Base-by-base conservation (phyloP, 2,888 invertebrate species). In the Eurytoma californica region DNA sequence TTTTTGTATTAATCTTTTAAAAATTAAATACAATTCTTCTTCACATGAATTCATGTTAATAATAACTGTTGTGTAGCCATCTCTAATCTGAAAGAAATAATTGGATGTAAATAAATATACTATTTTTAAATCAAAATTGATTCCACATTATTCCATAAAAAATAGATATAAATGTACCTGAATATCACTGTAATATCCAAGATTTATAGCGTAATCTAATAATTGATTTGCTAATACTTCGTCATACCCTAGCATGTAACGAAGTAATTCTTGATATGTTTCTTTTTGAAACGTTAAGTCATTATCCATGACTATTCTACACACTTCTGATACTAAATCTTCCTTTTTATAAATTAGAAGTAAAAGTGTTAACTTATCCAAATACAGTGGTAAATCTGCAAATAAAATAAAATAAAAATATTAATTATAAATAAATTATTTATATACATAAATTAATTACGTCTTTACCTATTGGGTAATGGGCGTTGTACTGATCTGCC, bases 21-120 rank as follows among this genome's bases (percentile, higher is more conserved):
- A 58, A 49, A 80, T 77, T 18, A 89, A 80, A 76, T 84, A 87
- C 58, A 88, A 83, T 82, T 89, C 88, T 77, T 87, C 88, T 55
- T 85, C 84, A 1, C 84, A 82, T 83, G 82, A 86, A 75, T 86
- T 81, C 3, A 58, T 72, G 72, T 87, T 84, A 58, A 88, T 77
- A 16, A 85, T 83, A 18, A 87, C 53, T 28, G 82, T 75, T 28
- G 74, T 82, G 14, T 77, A 77, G 20, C 76, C 79, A 58, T 63
- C 30, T 61, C 53, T 80, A 53, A 83, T 70, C 80, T 82, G 24
- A 68, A 67, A 66, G 16, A 53, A 53, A 4, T 13, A 53, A 53
- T n/a, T 53, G 53, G 16, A 14, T 53, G 16, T 39, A 39, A 39
- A 53, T 53, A 53, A 14, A 53, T 53, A 4, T n/a, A 53, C 13